These are phyloP conservation scores for Piaya cayana DNA, from an alignment of 2,113 vertebrate genomes.

Conservation along the genomic window DNA sequence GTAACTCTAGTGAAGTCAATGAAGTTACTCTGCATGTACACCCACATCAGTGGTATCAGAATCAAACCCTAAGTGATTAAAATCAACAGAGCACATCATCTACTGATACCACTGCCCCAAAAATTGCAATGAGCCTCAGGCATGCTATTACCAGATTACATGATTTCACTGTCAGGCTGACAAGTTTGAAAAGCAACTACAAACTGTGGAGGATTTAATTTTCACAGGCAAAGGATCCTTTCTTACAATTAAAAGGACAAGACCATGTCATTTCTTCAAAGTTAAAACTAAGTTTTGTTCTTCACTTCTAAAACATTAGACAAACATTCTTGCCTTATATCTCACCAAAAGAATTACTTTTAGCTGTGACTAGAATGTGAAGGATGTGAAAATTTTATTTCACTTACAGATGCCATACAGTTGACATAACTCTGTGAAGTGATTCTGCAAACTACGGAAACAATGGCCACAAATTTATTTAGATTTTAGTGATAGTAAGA, in stretches of 20 bases:
- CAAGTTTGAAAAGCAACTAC: constrained; percentile 59
- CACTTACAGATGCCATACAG: neutral
- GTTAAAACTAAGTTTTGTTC: constrained; percentile 19
- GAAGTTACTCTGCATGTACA: neutral
- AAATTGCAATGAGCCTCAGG: constrained; percentile 62
- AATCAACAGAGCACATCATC: constrained; percentile 70
- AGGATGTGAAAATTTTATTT: neutral
- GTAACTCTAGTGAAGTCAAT: neutral
- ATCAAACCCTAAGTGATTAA: constrained; percentile 61
- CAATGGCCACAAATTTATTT: neutral
- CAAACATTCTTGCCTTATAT: neutral
- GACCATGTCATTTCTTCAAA: constrained; percentile 16
- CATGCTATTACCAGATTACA: constrained; percentile 69
- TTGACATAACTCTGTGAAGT: neutral
- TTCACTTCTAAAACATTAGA: constrained; percentile 1
- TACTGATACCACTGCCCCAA: constrained; percentile 57
- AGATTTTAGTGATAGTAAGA: neutral
- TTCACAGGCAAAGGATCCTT: constrained; percentile 49
- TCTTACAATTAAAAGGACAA: constrained; percentile 66
- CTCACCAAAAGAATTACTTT: neutral
- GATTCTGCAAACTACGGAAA: neutral
- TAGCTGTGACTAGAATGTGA: neutral
- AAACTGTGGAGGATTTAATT: constrained; percentile 61
- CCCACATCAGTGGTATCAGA: neutral
- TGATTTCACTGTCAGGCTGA: constrained; percentile 62